Evolutionary conservation across 2,888 invertebrate genomes (phyloP).

Genomic region (Parnassius apollo): DNA sequence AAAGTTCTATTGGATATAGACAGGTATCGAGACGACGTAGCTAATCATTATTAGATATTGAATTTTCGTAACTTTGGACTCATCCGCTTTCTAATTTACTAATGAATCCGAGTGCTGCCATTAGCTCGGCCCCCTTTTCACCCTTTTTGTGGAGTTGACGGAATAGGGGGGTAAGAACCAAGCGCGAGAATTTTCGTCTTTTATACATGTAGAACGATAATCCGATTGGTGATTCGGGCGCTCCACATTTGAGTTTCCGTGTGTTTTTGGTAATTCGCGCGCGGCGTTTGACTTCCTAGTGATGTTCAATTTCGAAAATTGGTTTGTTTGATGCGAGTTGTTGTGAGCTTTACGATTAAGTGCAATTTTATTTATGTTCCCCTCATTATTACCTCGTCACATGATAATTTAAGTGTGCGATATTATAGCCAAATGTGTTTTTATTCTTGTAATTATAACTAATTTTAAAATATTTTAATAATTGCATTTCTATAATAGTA

Average conservation of each 20-base stretch:
- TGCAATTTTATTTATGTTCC: conserved; percentile 19
- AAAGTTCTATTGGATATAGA: conserved; percentile 56
- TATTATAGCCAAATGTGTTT: not conserved
- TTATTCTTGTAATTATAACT: too few relatives aligned
- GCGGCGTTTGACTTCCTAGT: conserved; percentile 50
- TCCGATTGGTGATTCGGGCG: conserved; percentile 76
- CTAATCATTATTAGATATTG: conserved; percentile 82
- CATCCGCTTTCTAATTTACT: conserved; percentile 82
- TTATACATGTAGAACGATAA: conserved; percentile 79
- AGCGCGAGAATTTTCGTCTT: conserved; percentile 75
- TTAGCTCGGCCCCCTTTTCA: conserved; percentile 54
- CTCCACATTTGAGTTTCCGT: conserved; percentile 76
- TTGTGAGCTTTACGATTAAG: conserved; percentile 18
- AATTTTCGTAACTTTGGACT: conserved; percentile 82
- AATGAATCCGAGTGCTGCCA: conserved; percentile 81
- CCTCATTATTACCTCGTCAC: conserved; percentile 16
- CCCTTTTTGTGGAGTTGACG: conserved; percentile 39
- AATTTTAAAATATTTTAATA: too few relatives aligned
- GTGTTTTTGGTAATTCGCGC: conserved; percentile 62
- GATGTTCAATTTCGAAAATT: conserved; percentile 50
- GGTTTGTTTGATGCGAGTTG: conserved; percentile 39
- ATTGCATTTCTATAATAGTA: too few relatives aligned
- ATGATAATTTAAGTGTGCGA: not conserved
- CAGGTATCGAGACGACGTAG: conserved; percentile 63
- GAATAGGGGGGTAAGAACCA: conserved; percentile 69